Conservation (phyloP, 2,113 vertebrate genomes). For the Dromaius novaehollandiae region DNA sequence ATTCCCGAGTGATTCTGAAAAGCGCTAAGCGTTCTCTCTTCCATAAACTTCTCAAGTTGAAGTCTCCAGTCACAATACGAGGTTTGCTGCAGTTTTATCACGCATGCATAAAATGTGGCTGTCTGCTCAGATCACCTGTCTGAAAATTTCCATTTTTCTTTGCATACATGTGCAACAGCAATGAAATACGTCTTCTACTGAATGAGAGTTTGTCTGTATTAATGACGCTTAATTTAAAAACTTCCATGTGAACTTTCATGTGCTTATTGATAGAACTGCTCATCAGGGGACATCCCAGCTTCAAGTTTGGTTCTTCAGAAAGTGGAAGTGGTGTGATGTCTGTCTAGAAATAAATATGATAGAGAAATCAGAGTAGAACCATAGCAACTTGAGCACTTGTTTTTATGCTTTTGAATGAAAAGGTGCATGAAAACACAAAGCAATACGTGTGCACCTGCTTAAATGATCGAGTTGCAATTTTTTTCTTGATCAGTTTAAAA, state of each 20-base stretch:
- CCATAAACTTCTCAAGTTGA: neutral
- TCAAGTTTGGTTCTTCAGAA: neutral
- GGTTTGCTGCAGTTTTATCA: neutral
- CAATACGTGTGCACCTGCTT: neutral
- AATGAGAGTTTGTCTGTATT: neutral
- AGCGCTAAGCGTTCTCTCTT: neutral
- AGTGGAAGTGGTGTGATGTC: neutral
- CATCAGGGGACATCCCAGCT: neutral
- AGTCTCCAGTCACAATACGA: neutral
- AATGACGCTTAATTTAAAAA: neutral
- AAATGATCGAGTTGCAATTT: neutral
- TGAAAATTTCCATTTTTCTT: neutral
- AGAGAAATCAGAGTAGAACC: neutral
- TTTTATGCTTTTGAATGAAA: neutral
- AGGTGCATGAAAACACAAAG: neutral
- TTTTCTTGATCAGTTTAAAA: neutral
- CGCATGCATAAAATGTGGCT: neutral
- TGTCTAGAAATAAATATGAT: neutral
- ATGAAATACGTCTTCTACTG: neutral
- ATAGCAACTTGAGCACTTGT: neutral
- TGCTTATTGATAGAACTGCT: neutral
- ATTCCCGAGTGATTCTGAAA: neutral
- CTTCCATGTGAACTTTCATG: neutral
- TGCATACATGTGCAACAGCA: neutral
- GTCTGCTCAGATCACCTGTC: conserved; percentile 10